A percentile compares a stretch with the other conserved stretches of the same genome.
Evolutionary conservation across 2,888 invertebrate species (phyloP).

Genomic region (Hoplodrina ambigua): DNA sequence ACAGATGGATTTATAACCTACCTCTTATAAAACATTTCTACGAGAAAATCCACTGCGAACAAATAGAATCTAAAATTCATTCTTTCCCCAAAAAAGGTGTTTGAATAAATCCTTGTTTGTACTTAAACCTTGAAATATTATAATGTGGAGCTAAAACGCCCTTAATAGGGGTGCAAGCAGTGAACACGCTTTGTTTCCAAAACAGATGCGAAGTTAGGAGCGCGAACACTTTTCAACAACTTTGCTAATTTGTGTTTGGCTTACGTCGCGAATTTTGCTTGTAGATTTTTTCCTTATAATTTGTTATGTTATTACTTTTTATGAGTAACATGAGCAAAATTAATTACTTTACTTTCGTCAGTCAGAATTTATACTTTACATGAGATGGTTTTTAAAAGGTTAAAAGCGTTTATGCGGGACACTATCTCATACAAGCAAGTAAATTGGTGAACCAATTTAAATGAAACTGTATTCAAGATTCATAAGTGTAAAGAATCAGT

Average conservation of each 20-base stretch:
- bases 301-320: constrained; percentile 21
- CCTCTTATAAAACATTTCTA: constrained; percentile 3
- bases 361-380: no score
- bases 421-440: no score
- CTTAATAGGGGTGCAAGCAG: constrained; percentile 17
- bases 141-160: constrained; percentile 25
- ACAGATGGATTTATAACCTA: background rate
- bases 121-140: constrained; percentile 39
- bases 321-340: background rate
- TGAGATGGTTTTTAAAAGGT: background rate
- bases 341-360: no score
- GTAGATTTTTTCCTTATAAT: constrained; percentile 18
- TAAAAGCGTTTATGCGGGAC: no score
- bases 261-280: constrained; percentile 19
- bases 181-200: constrained; percentile 46
- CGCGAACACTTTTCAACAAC: constrained; percentile 46
- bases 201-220: constrained; percentile 25
- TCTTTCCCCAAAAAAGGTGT: background rate
- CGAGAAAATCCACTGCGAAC: background rate
- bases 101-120: constrained; percentile 39
- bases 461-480: background rate
- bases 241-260: constrained; percentile 51
- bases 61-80: constrained; percentile 12
- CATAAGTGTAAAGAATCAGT: no score
- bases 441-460: no score